These are phyloP conservation scores for Blastobasis lacticolella DNA, from an alignment of 2,888 invertebrate species.

Conservation along the genomic window DNA sequence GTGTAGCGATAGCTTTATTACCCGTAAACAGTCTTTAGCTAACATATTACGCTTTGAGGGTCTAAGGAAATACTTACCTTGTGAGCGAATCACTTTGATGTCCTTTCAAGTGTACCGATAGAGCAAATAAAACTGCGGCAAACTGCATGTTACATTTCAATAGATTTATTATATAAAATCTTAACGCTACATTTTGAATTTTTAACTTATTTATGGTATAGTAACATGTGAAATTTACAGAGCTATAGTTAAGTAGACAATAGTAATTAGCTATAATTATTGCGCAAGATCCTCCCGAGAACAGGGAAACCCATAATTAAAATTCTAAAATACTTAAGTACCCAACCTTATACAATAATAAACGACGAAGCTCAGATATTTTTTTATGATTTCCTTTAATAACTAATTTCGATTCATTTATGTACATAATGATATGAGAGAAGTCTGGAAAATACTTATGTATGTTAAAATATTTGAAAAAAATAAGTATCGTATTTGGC, in stretches of 20 bases:
- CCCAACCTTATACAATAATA: conserved; percentile 56
- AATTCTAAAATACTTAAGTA: conserved; percentile 58
- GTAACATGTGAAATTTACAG: conserved; percentile 73
- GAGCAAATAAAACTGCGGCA: conserved; percentile 20
- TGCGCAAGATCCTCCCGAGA: conserved; percentile 60
- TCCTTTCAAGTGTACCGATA: conserved; percentile 1
- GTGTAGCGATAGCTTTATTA: conserved; percentile 25
- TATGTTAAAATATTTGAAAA: neutral
- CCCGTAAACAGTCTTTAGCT: conserved; percentile 3
- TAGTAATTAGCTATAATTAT: conserved; percentile 69
- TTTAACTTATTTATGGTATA: conserved; percentile 58
- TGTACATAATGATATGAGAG: conserved; percentile 69
- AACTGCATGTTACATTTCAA: conserved; percentile 64
- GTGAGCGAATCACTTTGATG: neutral
- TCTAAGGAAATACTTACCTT: neutral
- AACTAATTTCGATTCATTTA: conserved; percentile 40
- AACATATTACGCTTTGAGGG: conserved; percentile 5
- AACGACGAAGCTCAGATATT: conserved; percentile 72
- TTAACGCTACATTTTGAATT: conserved; percentile 65
- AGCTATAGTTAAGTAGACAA: conserved; percentile 65
- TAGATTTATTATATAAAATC: conserved; percentile 75
- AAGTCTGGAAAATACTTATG: conserved; percentile 7
- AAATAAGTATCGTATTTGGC: neutral
- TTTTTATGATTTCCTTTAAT: conserved; percentile 50
- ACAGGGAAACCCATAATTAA: conserved; percentile 45